These are phyloP conservation scores for Andrena minutula DNA, from an alignment of 2,888 invertebrate species.

Conservation along the genomic window DNA sequence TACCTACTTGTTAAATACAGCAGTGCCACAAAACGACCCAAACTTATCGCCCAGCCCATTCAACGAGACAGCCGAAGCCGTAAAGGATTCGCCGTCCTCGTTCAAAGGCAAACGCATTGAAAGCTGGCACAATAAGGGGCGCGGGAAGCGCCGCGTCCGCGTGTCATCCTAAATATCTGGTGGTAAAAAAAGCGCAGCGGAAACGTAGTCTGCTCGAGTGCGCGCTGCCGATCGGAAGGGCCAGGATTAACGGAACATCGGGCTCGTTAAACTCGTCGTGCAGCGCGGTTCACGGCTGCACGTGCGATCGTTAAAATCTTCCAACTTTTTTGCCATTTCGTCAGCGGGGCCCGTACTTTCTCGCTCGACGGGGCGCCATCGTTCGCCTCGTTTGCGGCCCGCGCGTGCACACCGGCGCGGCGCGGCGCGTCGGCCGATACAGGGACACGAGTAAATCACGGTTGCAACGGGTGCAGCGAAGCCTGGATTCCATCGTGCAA, in stretches of 20 bases:
- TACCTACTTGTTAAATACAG: too few relatives aligned
- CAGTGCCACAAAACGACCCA: too few relatives aligned
- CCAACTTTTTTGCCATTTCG: constrained; percentile 61
- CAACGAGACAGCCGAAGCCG: neutral
- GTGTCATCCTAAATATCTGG: constrained; percentile 11
- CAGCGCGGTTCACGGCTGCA: constrained; percentile 45
- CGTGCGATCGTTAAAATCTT: constrained; percentile 65
- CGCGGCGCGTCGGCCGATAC: constrained; percentile 43
- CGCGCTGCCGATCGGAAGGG: constrained; percentile 32
- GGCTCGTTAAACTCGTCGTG: constrained; percentile 57
- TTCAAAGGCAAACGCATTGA: neutral
- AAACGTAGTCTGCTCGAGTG: constrained; percentile 10
- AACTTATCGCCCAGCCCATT: neutral
- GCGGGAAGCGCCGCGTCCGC: neutral
- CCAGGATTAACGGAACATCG: constrained; percentile 57
- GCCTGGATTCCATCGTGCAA: constrained; percentile 47
- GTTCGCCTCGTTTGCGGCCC: constrained; percentile 51
- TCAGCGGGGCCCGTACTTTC: constrained; percentile 46
- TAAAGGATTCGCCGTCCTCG: neutral
- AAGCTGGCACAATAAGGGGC: neutral
- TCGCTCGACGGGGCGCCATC: constrained; percentile 59
- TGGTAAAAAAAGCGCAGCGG: neutral
- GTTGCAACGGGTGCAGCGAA: constrained; percentile 40
- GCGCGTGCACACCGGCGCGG: constrained; percentile 39
- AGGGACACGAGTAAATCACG: constrained; percentile 61